phyloP scores from a whole-genome alignment of 92 coral and sea anemone genomes.

The Bergia sp. region DNA sequence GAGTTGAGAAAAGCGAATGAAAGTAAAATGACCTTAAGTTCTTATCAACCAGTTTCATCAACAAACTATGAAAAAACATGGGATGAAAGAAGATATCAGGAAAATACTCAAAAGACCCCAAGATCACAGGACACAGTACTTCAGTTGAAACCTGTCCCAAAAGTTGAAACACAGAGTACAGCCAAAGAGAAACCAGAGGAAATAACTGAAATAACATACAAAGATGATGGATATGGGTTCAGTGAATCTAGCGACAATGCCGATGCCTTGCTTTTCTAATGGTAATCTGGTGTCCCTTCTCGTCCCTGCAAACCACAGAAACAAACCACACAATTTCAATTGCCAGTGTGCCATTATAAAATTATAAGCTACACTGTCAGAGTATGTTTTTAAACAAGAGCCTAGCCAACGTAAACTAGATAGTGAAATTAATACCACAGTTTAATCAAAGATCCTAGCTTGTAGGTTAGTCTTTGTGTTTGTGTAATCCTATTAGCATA shows the following conservation, averaged over 20 bases:
- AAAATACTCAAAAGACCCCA: not conserved
- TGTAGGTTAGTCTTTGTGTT: no score
- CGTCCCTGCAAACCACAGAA: not conserved
- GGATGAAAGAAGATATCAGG: constrained; percentile 18
- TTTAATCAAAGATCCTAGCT: no score
- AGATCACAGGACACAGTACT: not conserved
- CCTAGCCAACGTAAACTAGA: no score
- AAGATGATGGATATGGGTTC: constrained; percentile 87
- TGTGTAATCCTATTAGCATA: no score
- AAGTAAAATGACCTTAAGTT: constrained; percentile 57
- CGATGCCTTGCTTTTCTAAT: constrained; percentile 87
- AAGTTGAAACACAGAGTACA: constrained; percentile 2
- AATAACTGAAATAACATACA: constrained; percentile 67
- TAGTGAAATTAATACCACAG: no score
- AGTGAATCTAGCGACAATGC: constrained; percentile 78
- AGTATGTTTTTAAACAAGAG: no score
- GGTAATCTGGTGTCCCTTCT: not conserved
- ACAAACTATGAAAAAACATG: constrained; percentile 56
- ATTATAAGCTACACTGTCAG: no score
- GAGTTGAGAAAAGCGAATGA: constrained; percentile 45
- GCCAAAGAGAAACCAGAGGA: constrained; percentile 17
- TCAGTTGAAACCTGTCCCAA: not conserved
- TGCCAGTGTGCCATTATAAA: no score
- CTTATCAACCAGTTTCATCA: constrained; percentile 67
- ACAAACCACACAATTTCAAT: not conserved